Evolutionary conservation across 2,797 vertebrate genomes (phyloP).

Genomic region (Sus cebifrons): DNA sequence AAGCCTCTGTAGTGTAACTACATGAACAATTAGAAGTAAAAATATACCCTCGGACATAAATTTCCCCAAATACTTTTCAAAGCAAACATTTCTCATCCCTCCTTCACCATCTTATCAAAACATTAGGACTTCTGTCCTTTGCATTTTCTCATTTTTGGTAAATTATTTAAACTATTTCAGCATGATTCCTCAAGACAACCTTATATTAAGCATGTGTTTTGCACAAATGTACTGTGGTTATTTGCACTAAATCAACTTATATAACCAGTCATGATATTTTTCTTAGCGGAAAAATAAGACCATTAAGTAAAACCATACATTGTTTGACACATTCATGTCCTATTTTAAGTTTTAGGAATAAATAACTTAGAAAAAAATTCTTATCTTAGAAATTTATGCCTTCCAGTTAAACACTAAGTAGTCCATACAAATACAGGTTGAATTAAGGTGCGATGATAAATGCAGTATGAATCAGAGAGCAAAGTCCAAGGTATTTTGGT

Average conservation of each 20-base stretch:
- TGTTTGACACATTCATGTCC: slow-evolving; percentile 15
- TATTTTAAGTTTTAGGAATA: slow-evolving; percentile 31
- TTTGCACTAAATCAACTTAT: slow-evolving; percentile 25
- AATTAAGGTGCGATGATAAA: background rate
- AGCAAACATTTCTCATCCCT: background rate
- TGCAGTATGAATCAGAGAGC: background rate
- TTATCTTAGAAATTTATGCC: slow-evolving; percentile 54
- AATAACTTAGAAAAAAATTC: slow-evolving; percentile 32
- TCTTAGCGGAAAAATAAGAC: slow-evolving; percentile 52
- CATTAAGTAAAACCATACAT: background rate
- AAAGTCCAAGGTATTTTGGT: background rate
- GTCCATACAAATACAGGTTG: background rate
- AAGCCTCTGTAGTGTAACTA: background rate
- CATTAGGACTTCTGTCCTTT: background rate
- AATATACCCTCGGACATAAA: background rate
- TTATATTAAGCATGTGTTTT: slow-evolving; percentile 49
- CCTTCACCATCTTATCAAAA: slow-evolving; percentile 16
- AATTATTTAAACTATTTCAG: slow-evolving; percentile 48
- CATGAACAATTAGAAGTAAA: background rate
- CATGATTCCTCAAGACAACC: background rate
- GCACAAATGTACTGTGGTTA: background rate
- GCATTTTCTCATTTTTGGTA: background rate
- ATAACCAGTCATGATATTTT: background rate
- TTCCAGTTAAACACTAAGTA: background rate
- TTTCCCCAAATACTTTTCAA: background rate